These are phyloP conservation scores for Gasterosteus nipponicus DNA, from an alignment of 2,113 vertebrate species.

Conservation along the genomic window DNA sequence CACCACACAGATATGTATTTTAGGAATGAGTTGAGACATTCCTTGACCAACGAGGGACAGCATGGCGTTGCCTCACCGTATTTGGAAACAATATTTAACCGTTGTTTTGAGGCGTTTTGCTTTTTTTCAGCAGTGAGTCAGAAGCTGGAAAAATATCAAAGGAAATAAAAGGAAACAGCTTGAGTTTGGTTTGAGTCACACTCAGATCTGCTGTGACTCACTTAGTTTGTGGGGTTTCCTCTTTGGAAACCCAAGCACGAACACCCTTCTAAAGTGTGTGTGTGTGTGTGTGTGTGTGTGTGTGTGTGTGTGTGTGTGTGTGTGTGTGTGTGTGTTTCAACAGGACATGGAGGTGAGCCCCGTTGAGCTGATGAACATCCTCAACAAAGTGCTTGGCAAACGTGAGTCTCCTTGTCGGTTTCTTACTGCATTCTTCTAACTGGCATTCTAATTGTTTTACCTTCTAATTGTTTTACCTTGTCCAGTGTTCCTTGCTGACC, in stretches of 20 bases:
- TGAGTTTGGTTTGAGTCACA: slow-evolving; percentile 27
- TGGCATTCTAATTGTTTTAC: not conserved
- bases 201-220: slow-evolving; percentile 31
- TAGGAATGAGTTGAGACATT: not conserved
- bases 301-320: slow-evolving; percentile 25
- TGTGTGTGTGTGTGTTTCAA: slow-evolving; percentile 16
- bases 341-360: slow-evolving; percentile 95
- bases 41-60: not conserved
- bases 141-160: not conserved
- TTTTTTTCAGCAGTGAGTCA: slow-evolving; percentile 45
- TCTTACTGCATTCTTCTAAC: not conserved
- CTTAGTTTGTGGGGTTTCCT: slow-evolving; percentile 10
- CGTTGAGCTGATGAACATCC: slow-evolving; percentile 87
- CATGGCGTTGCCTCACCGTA: not conserved
- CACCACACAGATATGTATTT: not conserved
- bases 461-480: not conserved
- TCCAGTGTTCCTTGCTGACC: not conserved
- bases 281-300: slow-evolving; percentile 37
- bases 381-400: slow-evolving; percentile 89
- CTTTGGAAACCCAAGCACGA: not conserved
- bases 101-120: not conserved
- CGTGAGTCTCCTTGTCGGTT: slow-evolving; percentile 78
- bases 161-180: slow-evolving; percentile 13
- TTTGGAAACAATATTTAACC: not conserved
- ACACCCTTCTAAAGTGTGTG: not conserved